Conservation (phyloP, 2,113 vertebrate species). For the Capricornis sumatraensis region DNA sequence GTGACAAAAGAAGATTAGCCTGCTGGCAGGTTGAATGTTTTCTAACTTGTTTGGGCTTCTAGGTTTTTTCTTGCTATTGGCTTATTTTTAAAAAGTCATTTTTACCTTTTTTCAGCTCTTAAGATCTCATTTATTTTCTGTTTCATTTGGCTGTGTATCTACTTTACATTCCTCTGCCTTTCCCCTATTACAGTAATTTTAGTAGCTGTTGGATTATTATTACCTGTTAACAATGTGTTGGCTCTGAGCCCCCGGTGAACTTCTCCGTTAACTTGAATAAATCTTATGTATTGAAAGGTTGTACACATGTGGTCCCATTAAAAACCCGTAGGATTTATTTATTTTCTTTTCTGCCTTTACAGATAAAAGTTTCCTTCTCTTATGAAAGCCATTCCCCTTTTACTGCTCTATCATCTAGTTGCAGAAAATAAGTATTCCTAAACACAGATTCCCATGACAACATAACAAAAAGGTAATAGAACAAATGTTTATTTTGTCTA, state of each 20-base stretch:
- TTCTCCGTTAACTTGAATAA: constrained; percentile 17
- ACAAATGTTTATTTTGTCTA: constrained; percentile 71
- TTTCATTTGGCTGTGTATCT: not conserved
- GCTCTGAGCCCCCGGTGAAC: not conserved
- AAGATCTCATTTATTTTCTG: not conserved
- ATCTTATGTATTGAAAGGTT: not conserved
- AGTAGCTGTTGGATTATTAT: not conserved
- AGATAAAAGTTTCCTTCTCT: not conserved
- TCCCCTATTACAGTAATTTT: not conserved
- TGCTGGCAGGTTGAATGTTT: not conserved
- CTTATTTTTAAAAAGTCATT: constrained; percentile 10
- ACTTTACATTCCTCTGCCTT: not conserved
- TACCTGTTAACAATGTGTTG: not conserved
- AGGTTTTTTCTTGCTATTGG: constrained; percentile 14
- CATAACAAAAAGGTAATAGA: constrained; percentile 69
- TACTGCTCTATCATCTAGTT: constrained; percentile 36
- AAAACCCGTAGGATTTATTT: not conserved
- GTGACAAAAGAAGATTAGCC: constrained; percentile 19
- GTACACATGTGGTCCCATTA: not conserved
- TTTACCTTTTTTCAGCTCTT: not conserved
- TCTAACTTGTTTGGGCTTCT: constrained; percentile 15
- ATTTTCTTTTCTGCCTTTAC: not conserved
- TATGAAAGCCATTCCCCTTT: not conserved
- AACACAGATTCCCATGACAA: constrained; percentile 70
- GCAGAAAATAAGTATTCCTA: constrained; percentile 57